Base-by-base conservation (phyloP, 92 coral and sea anemone species). In the Heliopora coerulea region DNA sequence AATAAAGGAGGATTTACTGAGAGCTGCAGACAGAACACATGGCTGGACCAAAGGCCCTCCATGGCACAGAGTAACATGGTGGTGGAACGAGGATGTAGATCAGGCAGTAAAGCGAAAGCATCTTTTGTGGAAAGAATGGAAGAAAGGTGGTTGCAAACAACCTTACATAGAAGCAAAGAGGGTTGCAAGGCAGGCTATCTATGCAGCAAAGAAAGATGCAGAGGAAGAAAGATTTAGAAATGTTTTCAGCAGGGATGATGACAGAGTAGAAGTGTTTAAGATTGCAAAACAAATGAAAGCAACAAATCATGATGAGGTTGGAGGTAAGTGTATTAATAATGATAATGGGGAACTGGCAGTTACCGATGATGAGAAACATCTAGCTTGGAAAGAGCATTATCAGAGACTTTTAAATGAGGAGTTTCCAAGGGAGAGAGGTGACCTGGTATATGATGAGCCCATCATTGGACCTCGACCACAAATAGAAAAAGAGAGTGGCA, bases 31-130 rank as follows among this genome's bases (percentile, higher is more conserved):
- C 14, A 34, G 65, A 25, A 48, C 65, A 23, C 65, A 49, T 41
- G 76, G 78, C 18, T 65, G 27, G 30, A 65, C 63, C 49, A 78
- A 78, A 37, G 6, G 6, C 18, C 54, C 48, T 29, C 25, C 14
- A 9, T 37, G 79, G 79, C 58, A 68, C 23, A 68, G 70, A 25
- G 63, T 67, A 58, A 56, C 83, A 50, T 79, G 83, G 83, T 79
- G 79, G 83, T 79, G 59, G 83, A 77, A 79, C 54, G 68, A 33
- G 5, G 34, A 64, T 0, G 83, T 79, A 41, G 30, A 64, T 68
- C 15, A 13, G 15, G 64, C 68, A 30, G 50, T 67, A 12, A 40
- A 66, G 34, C 77, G 65, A 33, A 79, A 79, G 44, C 52, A 68
- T 42, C 34, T 54, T 54, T 23, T 34, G 17, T 79, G 78, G 57